Percentiles rank a stretch among this genome's conserved stretches.
Evolutionary conservation across 2,888 invertebrate species (phyloP).

Genomic region (Drosophila aldrichi): DNA sequence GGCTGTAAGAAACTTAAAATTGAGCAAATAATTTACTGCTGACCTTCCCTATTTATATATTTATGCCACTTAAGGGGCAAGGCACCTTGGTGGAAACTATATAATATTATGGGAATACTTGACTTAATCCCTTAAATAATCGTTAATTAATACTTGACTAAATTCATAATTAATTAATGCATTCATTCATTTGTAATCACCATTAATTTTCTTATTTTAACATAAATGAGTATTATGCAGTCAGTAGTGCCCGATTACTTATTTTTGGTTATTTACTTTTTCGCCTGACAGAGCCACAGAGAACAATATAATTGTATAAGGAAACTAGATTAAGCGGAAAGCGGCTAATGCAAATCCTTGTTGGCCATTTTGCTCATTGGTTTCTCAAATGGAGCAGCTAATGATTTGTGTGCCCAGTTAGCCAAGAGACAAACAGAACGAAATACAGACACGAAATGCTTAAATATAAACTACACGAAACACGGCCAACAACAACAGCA

Average conservation of each 20-base stretch:
- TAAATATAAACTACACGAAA: constrained; percentile 27
- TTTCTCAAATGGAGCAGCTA: constrained; percentile 43
- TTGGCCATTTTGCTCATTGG: constrained; percentile 19
- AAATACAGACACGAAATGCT: constrained; percentile 27
- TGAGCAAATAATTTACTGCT: no score
- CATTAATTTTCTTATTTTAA: no score
- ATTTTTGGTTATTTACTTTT: not conserved
- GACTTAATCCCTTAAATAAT: no score
- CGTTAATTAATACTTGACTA: no score
- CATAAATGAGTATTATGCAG: not conserved
- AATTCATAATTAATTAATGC: no score
- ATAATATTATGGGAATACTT: no score
- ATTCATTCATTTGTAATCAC: no score
- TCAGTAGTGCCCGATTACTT: not conserved
- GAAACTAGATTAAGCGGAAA: constrained; percentile 14
- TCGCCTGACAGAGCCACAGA: not conserved
- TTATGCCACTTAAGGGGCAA: no score
- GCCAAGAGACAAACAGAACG: constrained; percentile 22
- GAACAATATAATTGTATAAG: not conserved
- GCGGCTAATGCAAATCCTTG: constrained; percentile 32
- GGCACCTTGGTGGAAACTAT: no score
- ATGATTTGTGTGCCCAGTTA: constrained; percentile 50
- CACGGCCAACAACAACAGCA: constrained; percentile 17
- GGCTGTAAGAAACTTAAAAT: no score
- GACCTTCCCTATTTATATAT: no score